phyloP scores from a whole-genome alignment of 1,140 invertebrate species.

The Neocloeon triangulifer region DNA sequence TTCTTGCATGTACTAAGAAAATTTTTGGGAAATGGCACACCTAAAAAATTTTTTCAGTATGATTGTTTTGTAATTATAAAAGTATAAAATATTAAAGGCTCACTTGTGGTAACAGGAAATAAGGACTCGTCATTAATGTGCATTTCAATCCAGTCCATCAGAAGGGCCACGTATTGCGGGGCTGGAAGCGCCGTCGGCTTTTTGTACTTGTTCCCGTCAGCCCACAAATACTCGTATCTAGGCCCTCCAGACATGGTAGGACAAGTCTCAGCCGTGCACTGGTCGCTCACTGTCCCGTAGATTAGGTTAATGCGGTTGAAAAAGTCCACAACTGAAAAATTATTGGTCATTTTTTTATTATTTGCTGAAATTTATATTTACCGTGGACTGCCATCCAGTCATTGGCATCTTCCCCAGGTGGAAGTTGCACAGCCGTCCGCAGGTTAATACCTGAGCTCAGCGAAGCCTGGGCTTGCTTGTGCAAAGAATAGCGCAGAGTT shows the following conservation, averaged over 20 bases:
- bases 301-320: conserved; percentile 91
- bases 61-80: conserved; percentile 6
- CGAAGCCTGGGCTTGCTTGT: conserved; percentile 86
- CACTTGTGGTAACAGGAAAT: conserved; percentile 60
- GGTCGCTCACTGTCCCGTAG: conserved; percentile 74
- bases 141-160: conserved; percentile 88
- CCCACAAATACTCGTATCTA: conserved; percentile 84
- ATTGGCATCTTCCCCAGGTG: conserved; percentile 66
- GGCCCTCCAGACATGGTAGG: conserved; percentile 81
- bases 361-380: conserved; percentile 19
- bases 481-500: conserved; percentile 72
- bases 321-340: conserved; percentile 67
- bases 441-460: conserved; percentile 86
- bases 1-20: conserved; percentile 63
- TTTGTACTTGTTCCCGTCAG: conserved; percentile 67
- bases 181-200: conserved; percentile 75
- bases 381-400: conserved; percentile 94
- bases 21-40: conserved; percentile 73
- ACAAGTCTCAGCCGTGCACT: conserved; percentile 65
- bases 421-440: conserved; percentile 59
- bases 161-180: conserved; percentile 59
- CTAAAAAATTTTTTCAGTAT: conserved; percentile 31
- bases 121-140: conserved; percentile 82
- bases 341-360: not conserved
- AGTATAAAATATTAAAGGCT: conserved; percentile 12